Conservation (phyloP, 2,888 invertebrate species). For the Marronus borbonicus region DNA sequence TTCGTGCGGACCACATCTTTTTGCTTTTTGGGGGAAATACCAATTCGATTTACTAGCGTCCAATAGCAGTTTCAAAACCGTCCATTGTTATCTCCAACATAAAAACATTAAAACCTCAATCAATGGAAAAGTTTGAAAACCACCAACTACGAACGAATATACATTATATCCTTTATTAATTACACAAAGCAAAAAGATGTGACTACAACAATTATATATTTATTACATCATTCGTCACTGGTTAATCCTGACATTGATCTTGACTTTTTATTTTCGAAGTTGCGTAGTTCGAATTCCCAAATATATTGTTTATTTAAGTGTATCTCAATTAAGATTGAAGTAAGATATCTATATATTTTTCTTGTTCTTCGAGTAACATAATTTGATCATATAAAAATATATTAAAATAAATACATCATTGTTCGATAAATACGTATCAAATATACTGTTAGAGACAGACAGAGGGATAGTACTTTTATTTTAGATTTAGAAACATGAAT, state of each 20-base stretch:
- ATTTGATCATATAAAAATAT: slow-evolving; percentile 44
- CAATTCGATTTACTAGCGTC: too few relatives aligned
- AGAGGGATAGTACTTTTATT: not conserved
- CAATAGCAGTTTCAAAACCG: too few relatives aligned
- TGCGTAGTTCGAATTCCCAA: too few relatives aligned
- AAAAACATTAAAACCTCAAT: too few relatives aligned
- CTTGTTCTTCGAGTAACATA: slow-evolving; percentile 10
- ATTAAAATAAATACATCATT: slow-evolving; percentile 44
- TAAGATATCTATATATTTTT: not conserved
- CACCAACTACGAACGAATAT: not conserved
- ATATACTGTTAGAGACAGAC: slow-evolving; percentile 1
- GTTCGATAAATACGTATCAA: not conserved
- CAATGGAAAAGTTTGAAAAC: not conserved
- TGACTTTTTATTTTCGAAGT: not conserved
- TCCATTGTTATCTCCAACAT: too few relatives aligned
- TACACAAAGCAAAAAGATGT: not conserved
- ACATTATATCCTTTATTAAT: not conserved
- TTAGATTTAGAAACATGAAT: not conserved
- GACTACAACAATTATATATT: not conserved
- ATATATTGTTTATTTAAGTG: not conserved
- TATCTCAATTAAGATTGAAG: not conserved
- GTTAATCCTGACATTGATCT: slow-evolving; percentile 10
- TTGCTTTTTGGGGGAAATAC: not conserved
- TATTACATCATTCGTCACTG: slow-evolving; percentile 22
- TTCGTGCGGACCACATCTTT: not conserved